These are phyloP conservation scores for Enteromius thamalakanensis DNA, from an alignment of 2,797 vertebrate species.

Conservation along the genomic window DNA sequence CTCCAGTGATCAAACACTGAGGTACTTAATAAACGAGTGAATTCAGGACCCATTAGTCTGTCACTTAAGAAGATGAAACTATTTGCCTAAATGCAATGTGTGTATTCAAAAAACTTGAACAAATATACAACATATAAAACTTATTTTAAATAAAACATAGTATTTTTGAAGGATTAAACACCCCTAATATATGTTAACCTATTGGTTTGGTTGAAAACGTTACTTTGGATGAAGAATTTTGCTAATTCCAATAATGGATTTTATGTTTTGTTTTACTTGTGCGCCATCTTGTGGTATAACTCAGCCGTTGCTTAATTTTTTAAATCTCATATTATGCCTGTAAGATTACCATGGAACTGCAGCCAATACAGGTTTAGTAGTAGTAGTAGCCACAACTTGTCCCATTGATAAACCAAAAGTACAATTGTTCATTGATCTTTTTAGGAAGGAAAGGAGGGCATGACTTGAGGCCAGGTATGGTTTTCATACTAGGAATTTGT, in stretches of 20 bases:
- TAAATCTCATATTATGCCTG: not conserved
- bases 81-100: not conserved
- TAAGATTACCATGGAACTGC: not conserved
- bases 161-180: not conserved
- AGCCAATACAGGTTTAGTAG: not conserved
- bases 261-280: not conserved
- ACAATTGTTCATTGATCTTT: too few relatives aligned
- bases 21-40: not conserved
- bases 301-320: not conserved
- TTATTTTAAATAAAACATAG: not conserved
- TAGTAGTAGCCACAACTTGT: not conserved
- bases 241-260: not conserved
- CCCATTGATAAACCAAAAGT: not conserved
- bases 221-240: not conserved
- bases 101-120: not conserved
- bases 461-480: too few relatives aligned
- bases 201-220: too few relatives aligned
- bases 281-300: slow-evolving; percentile 16
- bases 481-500: too few relatives aligned
- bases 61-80: not conserved
- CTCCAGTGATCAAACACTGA: not conserved
- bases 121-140: not conserved
- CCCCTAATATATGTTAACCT: too few relatives aligned
- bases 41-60: slow-evolving; percentile 5
- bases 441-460: too few relatives aligned